phyloP scores from a whole-genome alignment of 2,797 vertebrate genomes.

The Myotis pilosus region DNA sequence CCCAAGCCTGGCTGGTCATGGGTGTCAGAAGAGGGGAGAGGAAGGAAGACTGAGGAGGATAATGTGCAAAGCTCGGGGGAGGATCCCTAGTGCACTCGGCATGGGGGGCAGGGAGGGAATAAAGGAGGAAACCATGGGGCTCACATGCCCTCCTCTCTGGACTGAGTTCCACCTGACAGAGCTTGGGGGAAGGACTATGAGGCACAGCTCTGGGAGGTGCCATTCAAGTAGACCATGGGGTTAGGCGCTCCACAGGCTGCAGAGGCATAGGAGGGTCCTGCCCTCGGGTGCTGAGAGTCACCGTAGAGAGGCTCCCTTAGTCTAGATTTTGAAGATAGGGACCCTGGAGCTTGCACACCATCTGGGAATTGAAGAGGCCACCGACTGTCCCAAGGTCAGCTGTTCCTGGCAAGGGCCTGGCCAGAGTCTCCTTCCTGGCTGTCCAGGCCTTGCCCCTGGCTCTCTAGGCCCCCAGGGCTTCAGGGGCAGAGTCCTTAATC shows the following conservation, averaged over 20 bases:
- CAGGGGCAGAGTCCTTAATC: not conserved
- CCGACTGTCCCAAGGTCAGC: not conserved
- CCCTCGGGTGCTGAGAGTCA: not conserved
- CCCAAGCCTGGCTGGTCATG: not conserved
- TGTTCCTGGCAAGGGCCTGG: not conserved
- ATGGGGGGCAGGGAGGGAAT: not conserved
- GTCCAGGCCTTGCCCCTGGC: not conserved
- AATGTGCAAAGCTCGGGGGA: not conserved
- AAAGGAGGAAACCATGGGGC: not conserved
- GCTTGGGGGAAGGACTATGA: not conserved
- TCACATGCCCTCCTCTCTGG: not conserved
- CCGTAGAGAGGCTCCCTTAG: not conserved
- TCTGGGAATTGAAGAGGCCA: not conserved
- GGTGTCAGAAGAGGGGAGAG: not conserved
- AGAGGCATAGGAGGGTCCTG: not conserved
- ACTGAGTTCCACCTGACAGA: not conserved
- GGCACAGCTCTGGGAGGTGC: not conserved
- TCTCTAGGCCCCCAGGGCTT: not conserved
- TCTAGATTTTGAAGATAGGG: not conserved
- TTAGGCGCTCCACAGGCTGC: not conserved
- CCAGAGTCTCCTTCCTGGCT: not conserved
- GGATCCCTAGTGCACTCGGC: not conserved
- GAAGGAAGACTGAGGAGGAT: not conserved
- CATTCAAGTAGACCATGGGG: not conserved
- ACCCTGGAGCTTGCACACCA: not conserved